phyloP scores from a whole-genome alignment of 2,888 invertebrate genomes.

The Listrodromus nycthemerus region DNA sequence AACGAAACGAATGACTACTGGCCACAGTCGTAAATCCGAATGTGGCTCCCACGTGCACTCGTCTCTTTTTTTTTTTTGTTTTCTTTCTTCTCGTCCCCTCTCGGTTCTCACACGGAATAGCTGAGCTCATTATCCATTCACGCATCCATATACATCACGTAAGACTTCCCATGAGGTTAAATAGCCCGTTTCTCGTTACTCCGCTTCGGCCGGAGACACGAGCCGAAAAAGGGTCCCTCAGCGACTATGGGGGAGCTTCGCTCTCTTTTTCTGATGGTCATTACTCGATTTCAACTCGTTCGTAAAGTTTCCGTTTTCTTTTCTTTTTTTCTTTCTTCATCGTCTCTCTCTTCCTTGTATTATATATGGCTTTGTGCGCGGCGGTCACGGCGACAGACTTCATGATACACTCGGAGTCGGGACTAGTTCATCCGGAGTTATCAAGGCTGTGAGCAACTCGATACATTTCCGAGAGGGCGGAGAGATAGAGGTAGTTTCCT shows the following conservation, averaged over 20 bases:
- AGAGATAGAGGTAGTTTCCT: conserved; percentile 50
- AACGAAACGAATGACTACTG: conserved; percentile 28
- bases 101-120: conserved; percentile 60
- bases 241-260: conserved; percentile 4
- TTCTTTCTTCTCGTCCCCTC: conserved; percentile 60
- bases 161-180: conserved; percentile 40
- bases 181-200: conserved; percentile 19
- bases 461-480: conserved; percentile 62
- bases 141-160: conserved; percentile 54
- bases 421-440: conserved; percentile 26
- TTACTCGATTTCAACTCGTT: conserved; percentile 48
- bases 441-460: conserved; percentile 50
- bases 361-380: conserved; percentile 26
- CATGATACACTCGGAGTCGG: conserved; percentile 13
- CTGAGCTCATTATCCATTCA: conserved; percentile 60
- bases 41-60: conserved; percentile 65
- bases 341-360: background rate
- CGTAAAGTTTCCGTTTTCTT: background rate
- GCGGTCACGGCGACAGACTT: conserved; percentile 38
- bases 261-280: conserved; percentile 17
- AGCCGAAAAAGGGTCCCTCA: conserved; percentile 28
- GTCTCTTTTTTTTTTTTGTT: conserved; percentile 31
- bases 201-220: conserved; percentile 19
- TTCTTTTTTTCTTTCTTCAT: background rate
- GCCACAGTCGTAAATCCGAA: conserved; percentile 38